Evolutionary conservation across 2,888 invertebrate genomes (phyloP), one percentile per base, ranked within the genome.

Genomic region (Crioceris asparagi): DNA sequence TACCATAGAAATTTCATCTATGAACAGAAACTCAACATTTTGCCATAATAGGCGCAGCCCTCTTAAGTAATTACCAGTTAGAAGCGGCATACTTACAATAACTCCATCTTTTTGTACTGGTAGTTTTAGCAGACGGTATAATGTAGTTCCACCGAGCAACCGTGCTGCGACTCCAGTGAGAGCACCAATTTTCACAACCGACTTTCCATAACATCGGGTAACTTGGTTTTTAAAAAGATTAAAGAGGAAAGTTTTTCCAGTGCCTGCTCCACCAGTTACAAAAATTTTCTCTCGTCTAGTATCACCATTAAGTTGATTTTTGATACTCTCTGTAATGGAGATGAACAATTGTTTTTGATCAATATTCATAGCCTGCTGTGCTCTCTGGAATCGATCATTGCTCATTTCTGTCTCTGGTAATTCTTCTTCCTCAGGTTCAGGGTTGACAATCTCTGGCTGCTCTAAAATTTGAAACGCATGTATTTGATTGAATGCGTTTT

Each of bases 1-100:
- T 5, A 36, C 36, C 36, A 36, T 31, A 21, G 30, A 36, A 21
- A 36, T 36, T 36, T 31, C 31, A n/a, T 36, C 36, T n/a, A 36
- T 36, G 17, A 36, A 30, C 2, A 36, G 21, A 36, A 36, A 36
- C 14, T 36, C 16, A 29, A 36, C 16, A 16, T 31, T 10, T 36
- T 35, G 14, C 35, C 35, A 25, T n/a, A 15, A 15, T 35, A 15
- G 27, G 4, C 27, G 35, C 27, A 35, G 25, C 16, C 4, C 15
- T 29, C 35, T 35, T 26, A 35, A 15, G 27, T 27, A 35, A n/a
- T 26, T 35, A 27, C 26, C 35, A 26, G 35, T 35, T 4, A 35
- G 35, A 12, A 35, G 26, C 15, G 35, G 29, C 27, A 35, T 27
- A 12, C 15, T 26, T 14, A 27, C 26, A 5, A 35, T 35, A 5